Conservation (phyloP, 2,797 vertebrate species). For the Acanthurus lineatus region DNA sequence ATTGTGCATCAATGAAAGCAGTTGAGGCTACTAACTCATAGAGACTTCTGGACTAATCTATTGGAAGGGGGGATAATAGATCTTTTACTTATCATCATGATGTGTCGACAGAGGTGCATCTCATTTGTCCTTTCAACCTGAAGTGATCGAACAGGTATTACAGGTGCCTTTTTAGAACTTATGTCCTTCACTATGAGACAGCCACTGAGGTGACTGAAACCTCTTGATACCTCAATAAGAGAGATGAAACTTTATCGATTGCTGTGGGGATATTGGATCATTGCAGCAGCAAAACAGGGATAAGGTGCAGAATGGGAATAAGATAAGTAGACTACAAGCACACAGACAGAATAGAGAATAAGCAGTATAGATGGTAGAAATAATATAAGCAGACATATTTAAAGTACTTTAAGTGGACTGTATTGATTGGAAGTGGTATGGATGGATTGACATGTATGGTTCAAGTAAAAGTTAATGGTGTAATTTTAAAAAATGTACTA, state of each 20-base stretch:
- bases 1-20: neutral
- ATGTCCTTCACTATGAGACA: conserved; percentile 53
- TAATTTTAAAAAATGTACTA: neutral
- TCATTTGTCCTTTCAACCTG: conserved; percentile 52
- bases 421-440: neutral
- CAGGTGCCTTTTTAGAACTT: conserved; percentile 48
- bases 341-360: conserved; percentile 32
- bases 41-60: conserved; percentile 42
- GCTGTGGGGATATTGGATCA: conserved; percentile 70
- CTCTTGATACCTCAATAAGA: conserved; percentile 64
- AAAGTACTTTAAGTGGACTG: conserved; percentile 10
- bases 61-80: conserved; percentile 46
- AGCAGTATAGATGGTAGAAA: neutral
- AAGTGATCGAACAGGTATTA: conserved; percentile 60
- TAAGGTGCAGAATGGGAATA: conserved; percentile 60
- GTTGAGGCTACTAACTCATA: conserved; percentile 28
- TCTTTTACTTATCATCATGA: conserved; percentile 39
- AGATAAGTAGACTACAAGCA: conserved; percentile 44
- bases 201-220: conserved; percentile 59
- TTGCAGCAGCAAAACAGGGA: conserved; percentile 58
- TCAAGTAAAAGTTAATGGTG: neutral
- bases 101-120: conserved; percentile 40
- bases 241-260: conserved; percentile 75
- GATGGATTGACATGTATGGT: neutral
- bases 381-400: neutral